Base-by-base conservation (phyloP, 2,797 vertebrate species). In the Passerculus sandwichensis region DNA sequence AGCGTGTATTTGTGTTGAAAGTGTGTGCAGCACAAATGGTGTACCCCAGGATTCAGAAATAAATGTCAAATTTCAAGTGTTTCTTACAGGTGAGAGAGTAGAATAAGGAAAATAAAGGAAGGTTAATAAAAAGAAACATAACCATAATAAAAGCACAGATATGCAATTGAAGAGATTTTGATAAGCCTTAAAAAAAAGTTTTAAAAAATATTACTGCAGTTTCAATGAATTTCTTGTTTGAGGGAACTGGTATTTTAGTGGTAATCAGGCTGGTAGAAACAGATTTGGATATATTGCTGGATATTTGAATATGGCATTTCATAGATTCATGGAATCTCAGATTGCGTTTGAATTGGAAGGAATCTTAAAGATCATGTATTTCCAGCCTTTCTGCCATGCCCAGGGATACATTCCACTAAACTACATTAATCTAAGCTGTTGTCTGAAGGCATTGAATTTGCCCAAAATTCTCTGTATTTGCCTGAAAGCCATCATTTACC, bases 141-240 rank as follows among this genome's bases (percentile, higher is more conserved):
- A 44, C 4, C 13, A 34, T 38, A 48, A 51, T 30, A 90, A 81
- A 56, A 1, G 9, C 23, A 64, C 9, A 85, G 15, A 36, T 34
- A 38, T 3, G 0, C 22, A 69, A 59, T 27, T 29, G 34, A 44
- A 69, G 53, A 45, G 1, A 71, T 56, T 53, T 47, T 85, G 18
- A 42, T 44, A 34, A 45, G 56, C 1, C 30, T 81, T 40, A 36
- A 36, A 17, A 3, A 23, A 3, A 51, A 69, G 3, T 21, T 80
- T 85, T 57, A 0, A 3, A 61, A 72, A 90, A 27, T 0, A 17
- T 7, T 59, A 11, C 3, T n/a, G 29, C 2, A 15, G 2, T 77
- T 88, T 78, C 11, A 40, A 26, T 20, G 0, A 57, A 36, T 38
- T 79, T 11, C 5, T 77, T 64, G 15, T 53, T 69, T 21, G 82